phyloP scores from a whole-genome alignment of 1,140 invertebrate genomes.

The Himalopsyche phryganea region DNA sequence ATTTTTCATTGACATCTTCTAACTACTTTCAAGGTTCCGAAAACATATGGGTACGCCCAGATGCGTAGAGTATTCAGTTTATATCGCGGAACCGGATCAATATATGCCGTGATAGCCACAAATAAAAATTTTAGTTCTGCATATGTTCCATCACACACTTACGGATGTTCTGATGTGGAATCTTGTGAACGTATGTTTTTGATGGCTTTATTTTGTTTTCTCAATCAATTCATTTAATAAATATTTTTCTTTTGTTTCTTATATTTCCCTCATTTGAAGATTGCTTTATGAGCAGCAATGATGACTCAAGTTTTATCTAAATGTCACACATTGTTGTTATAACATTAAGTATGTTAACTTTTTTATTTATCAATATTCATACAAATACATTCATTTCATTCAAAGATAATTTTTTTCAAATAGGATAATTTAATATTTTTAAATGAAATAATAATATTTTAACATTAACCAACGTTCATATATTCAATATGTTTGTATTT shows the following conservation, averaged over 20 bases:
- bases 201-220: slow-evolving; percentile 3
- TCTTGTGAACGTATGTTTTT: not conserved
- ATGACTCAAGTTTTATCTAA: no score
- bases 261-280: not conserved
- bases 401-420: no score
- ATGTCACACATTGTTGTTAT: no score
- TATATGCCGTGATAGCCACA: slow-evolving; percentile 61
- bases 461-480: no score
- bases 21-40: slow-evolving; percentile 39
- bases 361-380: no score
- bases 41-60: slow-evolving; percentile 26
- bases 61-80: slow-evolving; percentile 56
- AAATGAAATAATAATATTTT: no score
- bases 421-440: no score
- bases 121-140: slow-evolving; percentile 50
- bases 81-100: slow-evolving; percentile 61
- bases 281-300: no score
- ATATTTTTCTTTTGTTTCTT: not conserved
- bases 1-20: no score
- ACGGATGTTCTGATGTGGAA: slow-evolving; percentile 51
- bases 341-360: no score
- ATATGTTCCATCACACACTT: slow-evolving; percentile 66
- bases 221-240: not conserved
- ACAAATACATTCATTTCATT: no score
- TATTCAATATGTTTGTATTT: no score